Conservation (phyloP, 2,797 vertebrate species). For the Columba guinea region DNA sequence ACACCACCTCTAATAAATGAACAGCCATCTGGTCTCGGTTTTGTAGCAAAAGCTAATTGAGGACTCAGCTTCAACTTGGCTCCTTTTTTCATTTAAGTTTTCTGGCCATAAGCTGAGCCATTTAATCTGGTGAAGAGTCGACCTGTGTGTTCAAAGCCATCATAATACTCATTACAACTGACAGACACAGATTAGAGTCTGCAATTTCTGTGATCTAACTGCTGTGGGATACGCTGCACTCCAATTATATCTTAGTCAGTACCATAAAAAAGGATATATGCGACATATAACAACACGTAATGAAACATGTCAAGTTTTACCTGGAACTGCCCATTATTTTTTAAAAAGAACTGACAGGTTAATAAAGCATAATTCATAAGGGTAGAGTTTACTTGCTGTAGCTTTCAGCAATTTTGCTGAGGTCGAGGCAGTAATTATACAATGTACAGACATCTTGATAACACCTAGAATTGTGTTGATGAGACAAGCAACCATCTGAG, state of each 20-base stretch:
- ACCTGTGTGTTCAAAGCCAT: neutral
- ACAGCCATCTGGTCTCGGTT: neutral
- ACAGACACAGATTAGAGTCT: slow-evolving; percentile 37
- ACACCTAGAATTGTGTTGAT: neutral
- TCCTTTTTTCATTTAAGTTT: neutral
- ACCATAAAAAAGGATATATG: slow-evolving; percentile 20
- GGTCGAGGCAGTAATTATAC: slow-evolving; percentile 38
- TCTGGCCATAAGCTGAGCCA: neutral
- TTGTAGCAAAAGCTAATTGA: neutral
- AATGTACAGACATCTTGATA: slow-evolving; percentile 23
- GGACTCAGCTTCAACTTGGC: neutral
- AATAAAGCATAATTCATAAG: slow-evolving; percentile 55
- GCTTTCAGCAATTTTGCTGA: slow-evolving; percentile 28
- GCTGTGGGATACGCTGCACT: neutral
- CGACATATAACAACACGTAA: neutral
- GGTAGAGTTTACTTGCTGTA: slow-evolving; percentile 43
- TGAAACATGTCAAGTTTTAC: slow-evolving; percentile 49
- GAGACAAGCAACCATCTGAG: slow-evolving; percentile 20
- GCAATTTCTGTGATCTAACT: slow-evolving; percentile 35
- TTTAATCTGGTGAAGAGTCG: slow-evolving; percentile 2
- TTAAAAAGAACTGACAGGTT: slow-evolving; percentile 53
- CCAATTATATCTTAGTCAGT: slow-evolving; percentile 45
- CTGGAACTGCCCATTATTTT: slow-evolving; percentile 60
- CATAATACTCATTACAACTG: neutral
- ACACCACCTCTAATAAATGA: neutral